These are phyloP conservation scores for Pterostichus madidus DNA, from an alignment of 2,888 invertebrate species.

Conservation along the genomic window DNA sequence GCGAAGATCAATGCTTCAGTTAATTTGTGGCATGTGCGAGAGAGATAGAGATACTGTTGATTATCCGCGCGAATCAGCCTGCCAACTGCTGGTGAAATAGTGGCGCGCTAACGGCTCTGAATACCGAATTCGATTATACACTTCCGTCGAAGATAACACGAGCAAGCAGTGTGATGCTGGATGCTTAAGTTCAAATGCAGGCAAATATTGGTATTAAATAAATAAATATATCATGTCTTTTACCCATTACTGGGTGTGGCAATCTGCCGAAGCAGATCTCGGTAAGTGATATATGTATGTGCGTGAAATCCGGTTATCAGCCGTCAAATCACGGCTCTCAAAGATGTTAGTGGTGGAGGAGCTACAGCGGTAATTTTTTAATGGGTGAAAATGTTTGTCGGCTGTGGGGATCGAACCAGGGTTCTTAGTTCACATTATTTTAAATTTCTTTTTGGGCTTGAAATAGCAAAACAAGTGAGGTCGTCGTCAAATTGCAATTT, in stretches of 20 bases:
- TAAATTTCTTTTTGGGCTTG: no score
- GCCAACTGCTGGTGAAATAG: conserved; percentile 40
- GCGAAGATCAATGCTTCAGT: conserved; percentile 61
- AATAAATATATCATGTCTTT: no score
- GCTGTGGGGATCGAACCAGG: neutral
- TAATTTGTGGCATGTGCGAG: conserved; percentile 53
- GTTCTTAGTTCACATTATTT: neutral
- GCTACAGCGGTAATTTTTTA: no score
- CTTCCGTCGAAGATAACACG: conserved; percentile 17
- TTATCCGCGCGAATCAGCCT: conserved; percentile 49
- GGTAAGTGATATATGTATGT: no score
- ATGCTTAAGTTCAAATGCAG: neutral
- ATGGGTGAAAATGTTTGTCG: no score
- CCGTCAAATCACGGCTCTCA: no score
- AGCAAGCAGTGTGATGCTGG: neutral
- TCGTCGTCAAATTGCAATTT: no score
- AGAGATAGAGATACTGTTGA: conserved; percentile 29
- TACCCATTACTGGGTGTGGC: no score
- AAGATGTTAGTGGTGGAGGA: no score
- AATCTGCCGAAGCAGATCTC: no score
- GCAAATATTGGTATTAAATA: neutral
- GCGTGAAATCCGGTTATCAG: no score
- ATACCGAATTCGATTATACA: conserved; percentile 28
- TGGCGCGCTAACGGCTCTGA: conserved; percentile 40
- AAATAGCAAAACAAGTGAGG: no score